Base-by-base conservation (phyloP, 2,113 vertebrate genomes). In the Gorsachius goisagi region DNA sequence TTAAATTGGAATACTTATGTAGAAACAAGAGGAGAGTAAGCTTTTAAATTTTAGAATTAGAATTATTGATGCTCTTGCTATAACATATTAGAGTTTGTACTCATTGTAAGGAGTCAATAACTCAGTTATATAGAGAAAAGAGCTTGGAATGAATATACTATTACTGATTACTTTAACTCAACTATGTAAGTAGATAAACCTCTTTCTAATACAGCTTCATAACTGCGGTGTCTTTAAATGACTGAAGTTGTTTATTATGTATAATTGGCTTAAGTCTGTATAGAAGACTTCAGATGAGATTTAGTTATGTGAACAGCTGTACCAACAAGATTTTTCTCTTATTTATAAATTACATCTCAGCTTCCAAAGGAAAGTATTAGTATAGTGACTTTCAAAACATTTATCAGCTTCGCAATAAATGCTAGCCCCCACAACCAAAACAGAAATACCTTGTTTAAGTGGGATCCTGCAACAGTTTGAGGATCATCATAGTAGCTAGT, bases 201-300 rank as follows among this genome's bases (percentile, higher is more conserved):
- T 86, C 85, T 85, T 95, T 91, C 93, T 75, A 89, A 90, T 71
- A 67, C 9, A 88, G 69, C 82, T 89, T 93, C 56, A 66, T n/a
- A 94, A 79, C 72, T 75, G 56, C 6, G 20, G 68, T 78, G 44
- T 93, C 55, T 93, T 93, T 74, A 88, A 94, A 78, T 60, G 39
- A 90, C 55, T 94, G 68, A 81, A 86, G 49, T 89, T 90, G 79
- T 86, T 97, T 75, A 92, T 90, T 72, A 72, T 53, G 24, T 58
- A 30, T 95, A 96, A 97, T 97, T 95, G 83, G 90, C 89, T 97
- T 96, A 96, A 56, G 45, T 58, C 94, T 72, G 27, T 35, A 95
- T 10, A 81, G 50, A 94, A 64, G 72, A 81, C 77, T 94, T 96
- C 66, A 90, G 80, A 63, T 74, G 35, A 71, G 76, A 94, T 80